Conservation (phyloP, 2,797 vertebrate genomes). For the Brachyrhaphis roseni region DNA sequence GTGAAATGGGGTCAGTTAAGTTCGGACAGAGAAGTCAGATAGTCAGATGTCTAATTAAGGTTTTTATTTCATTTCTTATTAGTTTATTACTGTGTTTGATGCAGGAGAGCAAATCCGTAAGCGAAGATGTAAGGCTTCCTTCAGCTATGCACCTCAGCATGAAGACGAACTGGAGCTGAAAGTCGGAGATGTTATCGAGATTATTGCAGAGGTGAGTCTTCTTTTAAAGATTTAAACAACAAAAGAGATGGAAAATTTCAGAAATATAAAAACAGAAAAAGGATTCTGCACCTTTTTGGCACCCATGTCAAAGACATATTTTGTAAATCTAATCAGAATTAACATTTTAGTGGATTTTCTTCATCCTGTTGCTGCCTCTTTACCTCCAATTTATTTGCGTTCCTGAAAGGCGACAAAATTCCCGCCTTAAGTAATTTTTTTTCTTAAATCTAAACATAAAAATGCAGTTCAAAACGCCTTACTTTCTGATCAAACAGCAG, state of each 20-base stretch:
- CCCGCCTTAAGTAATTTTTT: neutral
- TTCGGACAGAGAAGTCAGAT: slow-evolving; percentile 36
- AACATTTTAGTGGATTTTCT: neutral
- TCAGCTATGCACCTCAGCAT: slow-evolving; percentile 97
- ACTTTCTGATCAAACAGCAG: neutral
- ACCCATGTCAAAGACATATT: neutral
- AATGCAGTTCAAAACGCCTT: neutral
- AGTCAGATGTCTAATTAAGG: neutral
- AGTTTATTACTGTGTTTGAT: slow-evolving; percentile 11
- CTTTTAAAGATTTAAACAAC: neutral
- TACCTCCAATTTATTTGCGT: neutral
- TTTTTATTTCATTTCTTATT: slow-evolving; percentile 7
- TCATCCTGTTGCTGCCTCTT: neutral
- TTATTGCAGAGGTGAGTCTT: slow-evolving; percentile 88
- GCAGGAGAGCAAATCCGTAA: slow-evolving; percentile 90
- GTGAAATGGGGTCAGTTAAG: slow-evolving; percentile 6
- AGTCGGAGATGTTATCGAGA: slow-evolving; percentile 94
- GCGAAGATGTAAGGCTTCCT: slow-evolving; percentile 93
- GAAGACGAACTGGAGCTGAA: slow-evolving; percentile 97
- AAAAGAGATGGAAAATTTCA: neutral
- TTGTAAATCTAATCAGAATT: neutral
- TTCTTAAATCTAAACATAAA: neutral
- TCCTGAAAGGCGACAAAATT: neutral
- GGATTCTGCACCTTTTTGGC: neutral
- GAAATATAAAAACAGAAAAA: neutral